A percentile compares a stretch with the other conserved stretches of the same genome.
Conservation (phyloP, 2,888 invertebrate genomes). For the Heteromurus nitidus region DNA sequence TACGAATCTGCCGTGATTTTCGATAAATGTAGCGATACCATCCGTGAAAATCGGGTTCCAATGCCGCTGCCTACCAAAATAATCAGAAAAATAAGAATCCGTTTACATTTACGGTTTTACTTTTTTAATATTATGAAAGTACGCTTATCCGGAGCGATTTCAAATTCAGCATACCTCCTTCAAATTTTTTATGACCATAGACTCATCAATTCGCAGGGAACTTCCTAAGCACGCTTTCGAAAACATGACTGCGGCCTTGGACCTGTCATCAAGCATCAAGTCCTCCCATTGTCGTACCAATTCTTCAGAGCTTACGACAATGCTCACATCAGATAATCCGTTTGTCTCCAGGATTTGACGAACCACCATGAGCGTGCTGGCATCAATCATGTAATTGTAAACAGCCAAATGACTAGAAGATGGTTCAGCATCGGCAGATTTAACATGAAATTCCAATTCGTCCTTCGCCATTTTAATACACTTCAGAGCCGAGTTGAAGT, state of each 20-base stretch:
- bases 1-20: not conserved
- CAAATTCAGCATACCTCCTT: not conserved
- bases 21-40: slow-evolving; percentile 10
- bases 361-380: not conserved
- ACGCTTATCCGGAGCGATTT: no score
- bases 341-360: not conserved
- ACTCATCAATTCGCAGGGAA: not conserved
- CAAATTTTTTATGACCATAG: not conserved
- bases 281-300: not conserved
- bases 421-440: not conserved
- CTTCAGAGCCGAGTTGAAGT: not conserved
- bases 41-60: not conserved
- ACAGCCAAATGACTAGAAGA: not conserved
- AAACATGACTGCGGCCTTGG: not conserved
- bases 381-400: not conserved
- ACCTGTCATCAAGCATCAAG: not conserved
- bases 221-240: not conserved
- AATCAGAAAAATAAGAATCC: no score
- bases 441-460: not conserved
- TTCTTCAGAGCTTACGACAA: not conserved
- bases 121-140: no score
- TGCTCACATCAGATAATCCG: not conserved
- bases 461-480: slow-evolving; percentile 3
- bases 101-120: no score
- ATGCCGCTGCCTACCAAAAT: not conserved